A percentile compares a stretch with the other conserved stretches of the same genome.
These are phyloP conservation scores for Polydrusus cervinus DNA, from an alignment of 2,888 invertebrate genomes.

Conservation along the genomic window DNA sequence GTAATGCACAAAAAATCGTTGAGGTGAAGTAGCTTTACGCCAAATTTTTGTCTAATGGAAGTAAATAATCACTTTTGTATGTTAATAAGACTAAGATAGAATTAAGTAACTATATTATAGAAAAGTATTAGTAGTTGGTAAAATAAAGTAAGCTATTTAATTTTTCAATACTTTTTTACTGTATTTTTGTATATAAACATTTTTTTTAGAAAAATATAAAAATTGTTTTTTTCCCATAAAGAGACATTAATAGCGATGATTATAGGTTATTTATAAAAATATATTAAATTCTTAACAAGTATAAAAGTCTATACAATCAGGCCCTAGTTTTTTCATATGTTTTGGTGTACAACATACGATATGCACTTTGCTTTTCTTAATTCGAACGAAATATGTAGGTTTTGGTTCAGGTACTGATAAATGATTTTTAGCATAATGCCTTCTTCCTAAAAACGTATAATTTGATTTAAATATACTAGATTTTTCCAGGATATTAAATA, in stretches of 20 bases:
- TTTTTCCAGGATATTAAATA: no score
- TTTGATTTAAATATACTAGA: no score
- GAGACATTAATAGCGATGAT: no score
- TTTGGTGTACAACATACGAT: slow-evolving; percentile 33
- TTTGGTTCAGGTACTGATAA: slow-evolving; percentile 20
- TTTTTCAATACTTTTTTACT: slow-evolving; percentile 11
- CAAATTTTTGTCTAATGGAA: no score
- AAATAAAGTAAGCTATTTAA: slow-evolving; percentile 8
- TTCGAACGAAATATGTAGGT: slow-evolving; percentile 29
- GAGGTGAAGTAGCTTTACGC: no score
- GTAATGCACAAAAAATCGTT: no score
- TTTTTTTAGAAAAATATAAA: slow-evolving; percentile 15
- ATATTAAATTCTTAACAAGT: slow-evolving; percentile 9
- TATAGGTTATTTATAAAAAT: not conserved
- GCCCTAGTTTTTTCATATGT: slow-evolving; percentile 8
- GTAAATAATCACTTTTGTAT: not conserved
- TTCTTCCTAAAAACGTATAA: slow-evolving; percentile 26
- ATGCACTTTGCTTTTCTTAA: slow-evolving; percentile 28
- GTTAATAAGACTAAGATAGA: not conserved
- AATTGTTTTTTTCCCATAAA: no score
- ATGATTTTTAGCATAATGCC: slow-evolving; percentile 10
- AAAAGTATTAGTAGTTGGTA: not conserved
- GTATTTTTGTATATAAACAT: slow-evolving; percentile 2
- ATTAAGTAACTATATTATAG: not conserved
- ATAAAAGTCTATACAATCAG: slow-evolving; percentile 28